Evolutionary conservation across 1,140 invertebrate genomes (phyloP).

Genomic region (Popillia japonica): DNA sequence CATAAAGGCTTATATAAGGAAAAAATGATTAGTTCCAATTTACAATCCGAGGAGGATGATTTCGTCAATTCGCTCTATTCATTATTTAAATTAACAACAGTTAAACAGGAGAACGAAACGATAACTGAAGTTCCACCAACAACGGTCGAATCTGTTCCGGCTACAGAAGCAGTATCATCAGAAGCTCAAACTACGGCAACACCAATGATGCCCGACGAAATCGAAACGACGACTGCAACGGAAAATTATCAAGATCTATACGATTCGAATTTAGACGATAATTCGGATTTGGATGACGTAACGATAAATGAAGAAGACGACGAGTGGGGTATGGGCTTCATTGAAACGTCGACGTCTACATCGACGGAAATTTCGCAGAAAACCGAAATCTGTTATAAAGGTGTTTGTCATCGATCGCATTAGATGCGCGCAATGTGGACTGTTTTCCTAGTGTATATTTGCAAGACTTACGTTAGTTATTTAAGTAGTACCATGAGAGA

Average conservation of each 20-base stretch:
- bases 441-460: too few species aligned
- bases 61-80: constrained; percentile 61
- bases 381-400: constrained; percentile 86
- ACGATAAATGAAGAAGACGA: constrained; percentile 28
- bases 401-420: constrained; percentile 78
- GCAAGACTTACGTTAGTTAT: too few species aligned
- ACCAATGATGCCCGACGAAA: constrained; percentile 41
- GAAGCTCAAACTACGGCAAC: constrained; percentile 53
- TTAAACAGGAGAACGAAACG: constrained; percentile 29
- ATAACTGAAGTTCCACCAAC: constrained; percentile 41
- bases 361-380: constrained; percentile 83
- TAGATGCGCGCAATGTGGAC: too few species aligned
- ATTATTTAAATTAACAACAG: constrained; percentile 52
- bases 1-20: constrained; percentile 31
- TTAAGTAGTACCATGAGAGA: too few species aligned
- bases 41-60: constrained; percentile 51
- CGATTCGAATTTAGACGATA: too few species aligned
- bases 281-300: constrained; percentile 49
- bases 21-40: constrained; percentile 48
- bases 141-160: constrained; percentile 44
- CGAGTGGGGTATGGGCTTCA: constrained; percentile 55
- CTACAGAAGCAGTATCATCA: constrained; percentile 46
- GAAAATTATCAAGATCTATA: constrained; percentile 54
- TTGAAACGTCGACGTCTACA: constrained; percentile 71
- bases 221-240: constrained; percentile 32